Base-by-base conservation (phyloP, 2,797 vertebrate genomes). In the Pampus argenteus region DNA sequence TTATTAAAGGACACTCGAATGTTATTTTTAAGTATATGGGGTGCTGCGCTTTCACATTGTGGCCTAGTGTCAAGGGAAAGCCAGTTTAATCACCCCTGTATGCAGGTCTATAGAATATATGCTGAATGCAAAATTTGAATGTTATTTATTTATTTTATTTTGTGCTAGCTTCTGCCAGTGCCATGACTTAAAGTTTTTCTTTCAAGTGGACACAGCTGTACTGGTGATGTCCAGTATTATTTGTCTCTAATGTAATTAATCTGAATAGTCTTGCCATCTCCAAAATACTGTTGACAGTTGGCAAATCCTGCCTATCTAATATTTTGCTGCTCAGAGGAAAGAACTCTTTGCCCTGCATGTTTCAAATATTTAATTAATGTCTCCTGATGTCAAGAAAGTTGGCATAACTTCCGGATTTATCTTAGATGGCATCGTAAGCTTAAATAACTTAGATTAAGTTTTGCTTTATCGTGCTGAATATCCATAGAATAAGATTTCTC, bases 301-400 rank as follows among this genome's bases (percentile, higher is more conserved):
- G 79, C 67, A 64, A 71, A 36, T 60, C 65, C 7, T 58, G 48
- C 25, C 65, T 50, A 14, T 40, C 25, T 63, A 50, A 74, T 60
- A 22, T 59, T 84, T 75, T 73, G 15, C 57, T 57, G 51, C 56
- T 63, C 47, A 61, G 57, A 38, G 62, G 44, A 71, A 81, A 71
- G 3, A 38, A 47, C 38, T 44, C 18, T 55, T 62, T 74, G 49
- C 25, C 69, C 38, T 66, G 48, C 13, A 58, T 78, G 29, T 73
- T 61, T 38, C 45, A 68, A 70, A 84, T 36, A 78, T 73, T 66
- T 51, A 42, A 73, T 79, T 58, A 64, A 77, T 66, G 65, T 62
- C 47, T 83, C 45, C 64, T 49, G 57, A 64, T 69, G 44, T 77
- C 48, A 54, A 52, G 49, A 57, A 54, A 73, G 45, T 50, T 72